Evolutionary conservation across 2,888 invertebrate genomes (phyloP).

Genomic region (Trachelus troglodyta): DNA sequence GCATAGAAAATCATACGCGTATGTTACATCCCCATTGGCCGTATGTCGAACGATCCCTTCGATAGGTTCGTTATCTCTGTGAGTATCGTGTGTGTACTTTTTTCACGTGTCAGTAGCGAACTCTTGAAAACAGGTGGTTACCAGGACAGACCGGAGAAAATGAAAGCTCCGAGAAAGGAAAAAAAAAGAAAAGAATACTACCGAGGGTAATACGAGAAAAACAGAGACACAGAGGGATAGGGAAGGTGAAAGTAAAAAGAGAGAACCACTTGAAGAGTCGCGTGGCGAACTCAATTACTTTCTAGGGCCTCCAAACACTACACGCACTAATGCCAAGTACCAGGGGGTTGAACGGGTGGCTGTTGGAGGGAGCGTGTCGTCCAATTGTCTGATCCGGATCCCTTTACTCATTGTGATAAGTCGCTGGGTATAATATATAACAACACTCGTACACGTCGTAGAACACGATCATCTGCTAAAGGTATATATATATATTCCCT

Average conservation of each 20-base stretch:
- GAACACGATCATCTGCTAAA: constrained; percentile 29
- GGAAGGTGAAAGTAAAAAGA: constrained; percentile 28
- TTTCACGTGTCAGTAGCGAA: constrained; percentile 21
- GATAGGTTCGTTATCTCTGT: constrained; percentile 17
- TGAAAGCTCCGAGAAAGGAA: neutral
- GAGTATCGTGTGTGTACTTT: neutral
- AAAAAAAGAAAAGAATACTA: neutral
- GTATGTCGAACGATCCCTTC: constrained; percentile 55
- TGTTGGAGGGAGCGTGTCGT: constrained; percentile 34
- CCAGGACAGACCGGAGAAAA: constrained; percentile 29
- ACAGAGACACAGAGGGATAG: constrained; percentile 37
- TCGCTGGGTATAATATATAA: neutral
- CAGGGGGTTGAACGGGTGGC: constrained; percentile 3
- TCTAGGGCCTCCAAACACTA: constrained; percentile 54
- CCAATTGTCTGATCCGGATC: constrained; percentile 28
- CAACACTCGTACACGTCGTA: neutral
- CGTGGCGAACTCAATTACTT: constrained; percentile 66
- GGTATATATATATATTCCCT: neutral
- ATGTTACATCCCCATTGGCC: constrained; percentile 44
- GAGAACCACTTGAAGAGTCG: constrained; percentile 63
- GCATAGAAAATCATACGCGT: neutral
- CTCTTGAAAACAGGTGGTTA: constrained; percentile 64
- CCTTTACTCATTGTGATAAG: neutral
- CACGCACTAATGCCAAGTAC: constrained; percentile 6
- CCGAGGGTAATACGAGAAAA: constrained; percentile 26